Base-by-base conservation (phyloP, 2,797 vertebrate genomes). In the Sebastes trivittatus region DNA sequence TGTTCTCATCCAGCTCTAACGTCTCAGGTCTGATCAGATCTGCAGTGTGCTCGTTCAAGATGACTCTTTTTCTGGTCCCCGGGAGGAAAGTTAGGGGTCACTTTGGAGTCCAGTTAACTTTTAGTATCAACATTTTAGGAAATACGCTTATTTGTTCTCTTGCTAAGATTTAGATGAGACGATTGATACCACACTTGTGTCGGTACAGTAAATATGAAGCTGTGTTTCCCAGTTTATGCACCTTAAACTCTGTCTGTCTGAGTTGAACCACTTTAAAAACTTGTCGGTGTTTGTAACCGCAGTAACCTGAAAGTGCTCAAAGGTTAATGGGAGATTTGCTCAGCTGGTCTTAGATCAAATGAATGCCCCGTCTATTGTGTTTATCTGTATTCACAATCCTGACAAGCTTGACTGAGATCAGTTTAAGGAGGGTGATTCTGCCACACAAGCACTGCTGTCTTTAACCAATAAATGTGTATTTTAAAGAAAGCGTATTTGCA, bases 261-360 rank as follows among this genome's bases (percentile, higher is more conserved):
- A 59, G 65, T 6, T 46, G 9, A 56, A 66, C 69, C 38, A n/a
- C 58, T 81, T 62, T 11, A 27, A 55, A 60, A 60, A 65, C 56
- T 27, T 72, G 20, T 66, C 36, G 22, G 32, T 34, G 30, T 32
- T 11, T 18, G 16, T 67, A 84, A 55, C 76, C 59, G 55, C 68
- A 62, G 79, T 55, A 66, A 70, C 76, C n/a, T 62, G 32, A 81
- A 42, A 3, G 11, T 32, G 14, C 6, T 68, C 11, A 11, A 27
- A 49, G 38, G 49, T 67, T 75, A 42, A 72, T 72, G 32, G 54
- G 58, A 65, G 60, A 34, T 38, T 63, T 63, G 16, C 69, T 82
- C 68, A 66, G 36, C 80, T 77, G 83, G 32, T 58, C 83, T 78
- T 75, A 55, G 68, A 82, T 78, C 78, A n/a, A n/a, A 4, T 32